Evolutionary conservation across 1,140 invertebrate genomes (phyloP), one percentile per base, ranked within the genome.

Genomic region (Drosophila lowei): DNA sequence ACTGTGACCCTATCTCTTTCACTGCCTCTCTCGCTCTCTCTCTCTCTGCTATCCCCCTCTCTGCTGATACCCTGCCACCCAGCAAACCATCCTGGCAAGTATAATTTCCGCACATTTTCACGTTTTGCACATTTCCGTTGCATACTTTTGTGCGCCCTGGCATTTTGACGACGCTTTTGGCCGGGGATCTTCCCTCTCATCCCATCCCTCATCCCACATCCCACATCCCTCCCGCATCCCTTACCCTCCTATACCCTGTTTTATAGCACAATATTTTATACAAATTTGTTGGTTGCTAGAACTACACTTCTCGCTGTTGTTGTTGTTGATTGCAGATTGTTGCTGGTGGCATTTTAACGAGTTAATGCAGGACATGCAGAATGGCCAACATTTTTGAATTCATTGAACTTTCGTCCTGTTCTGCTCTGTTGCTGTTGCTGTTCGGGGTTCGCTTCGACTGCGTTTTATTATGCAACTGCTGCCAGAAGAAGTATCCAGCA

Each of bases 71-170:
- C 30, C 34, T 38, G 34, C 11, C 34, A 38, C 34, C 34, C 34
- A 13, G 34, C 1, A 11, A 38, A 13, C 34, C 34, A 13, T 38
- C 48, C 59, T 76, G 70, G 67, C 78, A 60, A 86, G 65, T 77
- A 85, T 86, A 85, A 85, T 85, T 85, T 85, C 81, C 81, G 81
- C 81, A 85, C 81, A 85, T 85, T 85, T 85, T 85, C 81, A 85
- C 81, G 81, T 85, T 85, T 77, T 67, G 81, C 81, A 86, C 80
- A 85, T 85, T 85, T 85, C 81, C 81, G 81, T 60, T 85, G 77
- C 81, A 85, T 85, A 85, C 81, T 85, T 85, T 74, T 81, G 81
- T 74, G 81, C 77, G 81, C 65, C 52, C 77, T 41, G 73, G 73
- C 81, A 85, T 85, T 85, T 81, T 86, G 67, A 85, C 80, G 81